A percentile compares a stretch with the other conserved stretches of the same genome.
Conservation (phyloP, 2,888 invertebrate species). For the Metallyticus violacea region DNA sequence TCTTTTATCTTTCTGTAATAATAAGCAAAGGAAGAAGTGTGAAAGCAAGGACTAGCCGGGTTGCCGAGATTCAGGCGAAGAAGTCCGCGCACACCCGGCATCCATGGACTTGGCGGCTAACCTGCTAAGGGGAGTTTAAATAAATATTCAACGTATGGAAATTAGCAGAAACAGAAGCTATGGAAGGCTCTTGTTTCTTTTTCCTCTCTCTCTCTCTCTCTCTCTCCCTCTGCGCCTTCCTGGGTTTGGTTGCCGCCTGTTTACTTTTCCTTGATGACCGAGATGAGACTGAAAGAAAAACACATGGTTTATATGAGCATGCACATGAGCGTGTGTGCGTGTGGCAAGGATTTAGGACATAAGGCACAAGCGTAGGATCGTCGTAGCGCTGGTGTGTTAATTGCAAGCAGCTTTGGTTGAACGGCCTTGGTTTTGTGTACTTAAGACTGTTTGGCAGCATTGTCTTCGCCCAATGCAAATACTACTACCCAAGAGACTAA, state of each 20-base stretch:
- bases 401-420: background rate
- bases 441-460: background rate
- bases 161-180: slow-evolving; percentile 5
- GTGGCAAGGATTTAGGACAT: background rate
- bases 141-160: slow-evolving; percentile 30
- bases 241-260: background rate
- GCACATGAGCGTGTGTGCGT: no score
- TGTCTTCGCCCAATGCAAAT: background rate
- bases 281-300: background rate
- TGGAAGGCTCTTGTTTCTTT: background rate
- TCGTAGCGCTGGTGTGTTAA: no score
- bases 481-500: no score
- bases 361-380: background rate
- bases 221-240: background rate
- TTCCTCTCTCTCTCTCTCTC: background rate
- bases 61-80: background rate
- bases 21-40: background rate
- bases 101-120: background rate
- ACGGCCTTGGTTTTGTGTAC: background rate
- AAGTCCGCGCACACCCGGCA: background rate
- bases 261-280: background rate
- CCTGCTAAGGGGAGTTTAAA: background rate
- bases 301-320: no score
- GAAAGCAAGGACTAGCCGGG: background rate
- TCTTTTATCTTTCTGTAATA: slow-evolving; percentile 4